These are phyloP conservation scores for Ptilonorhynchus violaceus DNA, from an alignment of 2,113 vertebrate species.

Conservation along the genomic window DNA sequence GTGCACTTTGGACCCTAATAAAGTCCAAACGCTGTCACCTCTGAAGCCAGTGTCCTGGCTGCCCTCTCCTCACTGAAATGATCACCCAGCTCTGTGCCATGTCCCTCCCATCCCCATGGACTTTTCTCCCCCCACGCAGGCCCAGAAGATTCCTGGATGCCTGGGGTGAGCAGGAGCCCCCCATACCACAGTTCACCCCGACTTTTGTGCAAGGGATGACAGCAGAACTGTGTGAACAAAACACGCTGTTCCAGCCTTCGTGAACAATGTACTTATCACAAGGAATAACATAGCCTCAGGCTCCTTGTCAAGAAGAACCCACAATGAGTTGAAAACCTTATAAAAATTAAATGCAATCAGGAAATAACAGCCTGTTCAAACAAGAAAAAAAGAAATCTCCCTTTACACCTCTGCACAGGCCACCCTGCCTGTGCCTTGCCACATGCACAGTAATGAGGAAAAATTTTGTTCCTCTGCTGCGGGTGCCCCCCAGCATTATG, in stretches of 20 bases:
- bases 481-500: background rate
- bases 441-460: background rate
- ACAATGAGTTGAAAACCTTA: background rate
- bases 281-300: background rate
- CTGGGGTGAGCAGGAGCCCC: background rate
- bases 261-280: background rate
- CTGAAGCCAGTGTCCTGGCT: background rate
- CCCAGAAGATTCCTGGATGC: too few species aligned
- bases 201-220: fast-evolving
- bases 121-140: fast-evolving
- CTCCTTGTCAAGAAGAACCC: background rate
- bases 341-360: background rate
- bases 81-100: background rate
- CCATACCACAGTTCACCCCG: fast-evolving
- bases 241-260: background rate
- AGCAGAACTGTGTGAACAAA: fast-evolving
- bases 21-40: background rate
- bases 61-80: background rate
- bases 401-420: background rate
- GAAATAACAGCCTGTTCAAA: background rate
- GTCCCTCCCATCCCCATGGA: fast-evolving
- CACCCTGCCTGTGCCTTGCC: background rate
- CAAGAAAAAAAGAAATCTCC: background rate
- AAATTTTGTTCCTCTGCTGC: background rate
- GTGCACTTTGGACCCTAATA: background rate